Conservation (phyloP, 2,113 vertebrate species). For the Nothocercus julius region DNA sequence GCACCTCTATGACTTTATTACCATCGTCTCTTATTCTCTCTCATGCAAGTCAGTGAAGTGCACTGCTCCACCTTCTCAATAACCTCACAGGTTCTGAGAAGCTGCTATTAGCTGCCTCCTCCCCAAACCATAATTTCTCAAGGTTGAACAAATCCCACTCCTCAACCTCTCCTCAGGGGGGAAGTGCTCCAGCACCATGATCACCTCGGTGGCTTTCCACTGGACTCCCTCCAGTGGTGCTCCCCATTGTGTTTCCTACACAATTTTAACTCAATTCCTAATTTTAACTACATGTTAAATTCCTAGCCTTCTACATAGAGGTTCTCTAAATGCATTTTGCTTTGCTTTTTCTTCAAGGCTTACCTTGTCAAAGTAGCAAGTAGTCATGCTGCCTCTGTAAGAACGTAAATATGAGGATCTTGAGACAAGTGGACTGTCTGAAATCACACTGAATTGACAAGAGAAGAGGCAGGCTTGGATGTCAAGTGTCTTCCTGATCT, state of each 20-base stretch:
- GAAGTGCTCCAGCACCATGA: not conserved
- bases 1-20: not conserved
- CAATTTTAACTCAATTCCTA: no score
- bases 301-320: not conserved
- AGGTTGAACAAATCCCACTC: not conserved
- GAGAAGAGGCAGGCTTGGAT: not conserved
- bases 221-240: rapidly evolving
- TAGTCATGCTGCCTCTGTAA: not conserved
- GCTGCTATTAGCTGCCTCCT: rapidly evolving
- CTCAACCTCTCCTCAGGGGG: not conserved
- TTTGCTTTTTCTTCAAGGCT: not conserved
- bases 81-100: rapidly evolving
- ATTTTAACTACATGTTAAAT: not conserved
- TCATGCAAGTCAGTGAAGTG: not conserved
- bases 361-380: not conserved
- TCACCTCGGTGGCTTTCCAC: not conserved
- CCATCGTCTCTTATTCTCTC: not conserved
- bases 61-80: not conserved
- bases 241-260: not conserved
- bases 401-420: not conserved
- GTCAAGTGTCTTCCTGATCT: not conserved
- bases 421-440: not conserved
- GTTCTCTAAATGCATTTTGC: not conserved
- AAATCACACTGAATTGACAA: not conserved
- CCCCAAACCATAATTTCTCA: not conserved